These are phyloP conservation scores for Drosophila emarginata DNA, from an alignment of 2,888 invertebrate species.

Conservation along the genomic window DNA sequence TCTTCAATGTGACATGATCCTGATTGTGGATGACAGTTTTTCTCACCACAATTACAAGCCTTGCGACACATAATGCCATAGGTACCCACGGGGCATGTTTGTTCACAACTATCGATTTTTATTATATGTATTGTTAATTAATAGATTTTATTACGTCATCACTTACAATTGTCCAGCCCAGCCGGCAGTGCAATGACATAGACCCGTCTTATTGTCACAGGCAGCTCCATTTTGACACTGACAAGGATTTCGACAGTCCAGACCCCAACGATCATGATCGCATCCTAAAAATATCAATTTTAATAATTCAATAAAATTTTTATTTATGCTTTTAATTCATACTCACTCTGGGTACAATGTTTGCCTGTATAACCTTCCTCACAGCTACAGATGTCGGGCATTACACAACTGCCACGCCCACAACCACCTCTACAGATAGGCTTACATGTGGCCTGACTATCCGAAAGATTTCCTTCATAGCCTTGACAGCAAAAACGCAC, in stretches of 20 bases:
- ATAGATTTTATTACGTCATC: no score
- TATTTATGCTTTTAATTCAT: background rate
- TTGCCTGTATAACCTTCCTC: conserved; percentile 83
- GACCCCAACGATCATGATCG: conserved; percentile 88
- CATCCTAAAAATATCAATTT: conserved; percentile 84
- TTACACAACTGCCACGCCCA: conserved; percentile 84
- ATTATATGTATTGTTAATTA: no score
- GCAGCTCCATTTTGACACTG: conserved; percentile 85
- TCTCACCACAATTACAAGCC: conserved; percentile 76
- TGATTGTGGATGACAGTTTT: conserved; percentile 72
- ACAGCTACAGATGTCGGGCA: conserved; percentile 86
- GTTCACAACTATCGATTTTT: conserved; percentile 74
- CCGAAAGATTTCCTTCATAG: conserved; percentile 84
- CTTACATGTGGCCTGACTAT: conserved; percentile 81
- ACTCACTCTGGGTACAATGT: conserved; percentile 81
- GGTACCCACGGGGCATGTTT: conserved; percentile 79
- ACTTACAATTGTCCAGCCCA: conserved; percentile 88
- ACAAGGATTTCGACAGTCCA: conserved; percentile 87
- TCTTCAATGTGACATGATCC: conserved; percentile 63
- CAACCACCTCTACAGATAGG: conserved; percentile 81
- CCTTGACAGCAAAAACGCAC: conserved; percentile 90
- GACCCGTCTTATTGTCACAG: conserved; percentile 87
- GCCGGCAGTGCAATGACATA: conserved; percentile 87
- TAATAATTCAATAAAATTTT: background rate
- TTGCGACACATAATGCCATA: conserved; percentile 81